Base-by-base conservation (phyloP, 2,888 invertebrate species). In the Orthosia gothica region DNA sequence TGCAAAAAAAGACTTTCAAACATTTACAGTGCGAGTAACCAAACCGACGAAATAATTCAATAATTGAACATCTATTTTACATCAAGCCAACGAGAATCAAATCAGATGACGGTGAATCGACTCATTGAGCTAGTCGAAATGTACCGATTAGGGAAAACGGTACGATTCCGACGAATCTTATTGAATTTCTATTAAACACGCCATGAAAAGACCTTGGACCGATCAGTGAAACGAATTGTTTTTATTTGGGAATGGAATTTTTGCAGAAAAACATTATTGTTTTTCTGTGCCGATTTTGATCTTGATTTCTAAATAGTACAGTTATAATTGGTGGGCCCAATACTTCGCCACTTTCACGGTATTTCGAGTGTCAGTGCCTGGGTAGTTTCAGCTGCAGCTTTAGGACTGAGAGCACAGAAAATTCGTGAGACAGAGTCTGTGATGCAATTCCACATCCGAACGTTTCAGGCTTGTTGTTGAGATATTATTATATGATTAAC, bases 141-240 rank as follows among this genome's bases (percentile, higher is more conserved):
- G 86, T 81, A 76, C 64, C 86, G 79, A 81, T 87, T 83, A 87
- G 73, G 73, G 83, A 70, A 83, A 87, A 87, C 52, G 81, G 75
- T 64, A 79, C 79, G 87, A 76, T 81, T 75, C 73, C 74, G 63
- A 54, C 5, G 70, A 79, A 54, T 85, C 74, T 77, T 78, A 85
- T 87, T 85, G 87, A 83, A 87, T 85, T 85, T 72, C 72, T 81
- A 87, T 86, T 81, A 85, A 83, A 81, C 85, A 85, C 74, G 81
- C 80, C 61, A 82, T 78, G 65, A 55, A 67, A 65, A 62, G 61
- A 67, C 70, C 73, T 82, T 81, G 54, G 54, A 49, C 26, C 69
- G 54, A 76, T 61, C 67, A 50, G 12, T 1, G 20, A 16, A 71
- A 63, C 49, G 13, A 69, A 75, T 63, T 70, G 58, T 58, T 81